Conservation (phyloP, 2,888 invertebrate genomes). For the Exephanes ischioxanthus region DNA sequence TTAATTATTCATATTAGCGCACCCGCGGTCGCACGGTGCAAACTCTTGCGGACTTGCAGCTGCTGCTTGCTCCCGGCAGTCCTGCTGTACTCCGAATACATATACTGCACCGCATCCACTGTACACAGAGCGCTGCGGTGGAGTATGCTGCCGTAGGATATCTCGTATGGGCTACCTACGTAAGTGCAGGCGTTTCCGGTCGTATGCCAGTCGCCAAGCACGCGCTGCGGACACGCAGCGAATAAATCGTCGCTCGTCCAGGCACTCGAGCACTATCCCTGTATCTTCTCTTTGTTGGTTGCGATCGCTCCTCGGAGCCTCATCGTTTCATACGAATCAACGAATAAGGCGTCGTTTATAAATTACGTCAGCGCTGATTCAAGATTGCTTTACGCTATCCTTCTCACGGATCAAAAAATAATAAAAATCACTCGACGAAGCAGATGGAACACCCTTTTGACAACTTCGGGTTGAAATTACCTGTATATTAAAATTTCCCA, state of each 20-base stretch:
- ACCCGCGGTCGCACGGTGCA: constrained; percentile 49
- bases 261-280: constrained; percentile 20
- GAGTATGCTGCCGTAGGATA: constrained; percentile 30
- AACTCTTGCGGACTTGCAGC: constrained; percentile 70
- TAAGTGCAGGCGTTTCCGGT: constrained; percentile 72
- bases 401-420: not conserved
- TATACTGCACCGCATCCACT: not conserved
- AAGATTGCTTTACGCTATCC: not conserved
- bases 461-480: no score
- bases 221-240: constrained; percentile 70
- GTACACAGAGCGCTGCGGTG: constrained; percentile 13
- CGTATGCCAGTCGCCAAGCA: constrained; percentile 65
- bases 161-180: constrained; percentile 44
- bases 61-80: constrained; percentile 57
- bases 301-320: constrained; percentile 28
- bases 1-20: constrained; percentile 78
- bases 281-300: constrained; percentile 34
- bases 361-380: not conserved
- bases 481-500: no score
- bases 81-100: constrained; percentile 35
- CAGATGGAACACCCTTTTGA: no score
- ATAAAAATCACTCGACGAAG: no score
- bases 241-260: constrained; percentile 58
- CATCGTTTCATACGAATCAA: not conserved
- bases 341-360: not conserved